Evolutionary conservation across 1,140 invertebrate species (phyloP).

Genomic region (Atta texana): DNA sequence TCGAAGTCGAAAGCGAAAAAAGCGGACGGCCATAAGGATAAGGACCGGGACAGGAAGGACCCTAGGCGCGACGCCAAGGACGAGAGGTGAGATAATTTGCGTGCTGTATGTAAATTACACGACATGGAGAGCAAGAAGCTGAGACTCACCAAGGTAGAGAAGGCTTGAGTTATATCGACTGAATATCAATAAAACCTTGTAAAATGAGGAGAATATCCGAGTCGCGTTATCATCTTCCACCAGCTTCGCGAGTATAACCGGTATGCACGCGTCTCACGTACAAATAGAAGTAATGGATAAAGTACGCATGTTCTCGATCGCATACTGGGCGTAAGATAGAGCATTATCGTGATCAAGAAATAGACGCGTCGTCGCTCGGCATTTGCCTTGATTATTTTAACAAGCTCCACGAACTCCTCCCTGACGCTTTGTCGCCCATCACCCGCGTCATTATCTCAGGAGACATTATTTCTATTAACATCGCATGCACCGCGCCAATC

Average conservation of each 20-base stretch:
- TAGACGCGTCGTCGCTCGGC: slow-evolving; percentile 37
- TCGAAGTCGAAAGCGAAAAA: slow-evolving; percentile 81
- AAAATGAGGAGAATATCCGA: slow-evolving; percentile 27
- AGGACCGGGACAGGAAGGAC: slow-evolving; percentile 80
- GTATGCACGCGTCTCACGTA: neutral
- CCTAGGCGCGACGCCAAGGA: slow-evolving; percentile 79
- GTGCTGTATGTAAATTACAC: slow-evolving; percentile 14
- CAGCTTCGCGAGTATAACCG: slow-evolving; percentile 28
- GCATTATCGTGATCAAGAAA: slow-evolving; percentile 48
- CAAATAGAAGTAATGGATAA: slow-evolving; percentile 10
- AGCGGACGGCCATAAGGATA: slow-evolving; percentile 78
- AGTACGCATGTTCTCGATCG: slow-evolving; percentile 14
- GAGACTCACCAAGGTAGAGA: neutral
- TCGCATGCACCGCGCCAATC: neutral
- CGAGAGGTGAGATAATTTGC: slow-evolving; percentile 77
- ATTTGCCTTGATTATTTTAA: slow-evolving; percentile 60
- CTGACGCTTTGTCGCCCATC: slow-evolving; percentile 37
- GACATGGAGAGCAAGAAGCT: neutral
- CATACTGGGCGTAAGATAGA: neutral
- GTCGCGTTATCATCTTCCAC: slow-evolving; percentile 41
- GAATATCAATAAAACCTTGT: slow-evolving; percentile 29
- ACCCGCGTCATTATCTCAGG: slow-evolving; percentile 25
- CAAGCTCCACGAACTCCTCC: slow-evolving; percentile 14
- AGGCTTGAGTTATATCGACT: slow-evolving; percentile 7
- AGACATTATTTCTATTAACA: slow-evolving; percentile 38